Evolutionary conservation across 2,113 vertebrate species (phyloP).

Genomic region (Taxidea taxus): DNA sequence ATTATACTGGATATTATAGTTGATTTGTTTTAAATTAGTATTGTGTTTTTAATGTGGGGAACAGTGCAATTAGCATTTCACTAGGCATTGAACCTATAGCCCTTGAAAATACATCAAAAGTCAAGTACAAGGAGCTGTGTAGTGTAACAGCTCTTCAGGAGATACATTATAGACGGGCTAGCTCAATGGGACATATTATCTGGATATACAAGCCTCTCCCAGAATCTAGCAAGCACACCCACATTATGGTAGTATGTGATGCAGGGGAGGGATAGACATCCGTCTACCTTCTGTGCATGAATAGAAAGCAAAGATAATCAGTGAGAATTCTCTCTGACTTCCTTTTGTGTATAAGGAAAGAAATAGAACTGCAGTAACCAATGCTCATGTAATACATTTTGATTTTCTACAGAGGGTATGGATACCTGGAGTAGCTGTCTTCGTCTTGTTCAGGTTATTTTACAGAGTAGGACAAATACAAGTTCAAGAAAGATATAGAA

Average conservation of each 20-base stretch:
- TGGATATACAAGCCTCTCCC: rapidly evolving
- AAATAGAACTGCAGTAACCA: background rate
- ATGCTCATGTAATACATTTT: background rate
- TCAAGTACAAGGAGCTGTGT: background rate
- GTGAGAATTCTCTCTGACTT: background rate
- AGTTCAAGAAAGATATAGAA: background rate
- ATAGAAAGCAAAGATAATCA: background rate
- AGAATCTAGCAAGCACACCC: background rate
- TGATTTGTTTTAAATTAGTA: background rate
- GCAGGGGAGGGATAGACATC: background rate
- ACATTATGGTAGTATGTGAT: background rate
- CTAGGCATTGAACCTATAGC: background rate
- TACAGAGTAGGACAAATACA: background rate
- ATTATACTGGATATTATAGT: background rate
- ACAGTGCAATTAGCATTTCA: background rate
- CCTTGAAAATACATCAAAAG: background rate
- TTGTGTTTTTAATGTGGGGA: background rate
- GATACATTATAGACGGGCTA: background rate
- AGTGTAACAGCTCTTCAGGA: background rate
- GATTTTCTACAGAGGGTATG: background rate
- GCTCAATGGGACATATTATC: background rate
- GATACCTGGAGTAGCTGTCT: background rate
- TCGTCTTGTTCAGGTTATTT: background rate
- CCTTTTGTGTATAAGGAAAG: background rate
- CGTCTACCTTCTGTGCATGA: background rate